These are phyloP conservation scores for Xyliphius kryptos DNA, from an alignment of 2,113 vertebrate species.

Conservation along the genomic window DNA sequence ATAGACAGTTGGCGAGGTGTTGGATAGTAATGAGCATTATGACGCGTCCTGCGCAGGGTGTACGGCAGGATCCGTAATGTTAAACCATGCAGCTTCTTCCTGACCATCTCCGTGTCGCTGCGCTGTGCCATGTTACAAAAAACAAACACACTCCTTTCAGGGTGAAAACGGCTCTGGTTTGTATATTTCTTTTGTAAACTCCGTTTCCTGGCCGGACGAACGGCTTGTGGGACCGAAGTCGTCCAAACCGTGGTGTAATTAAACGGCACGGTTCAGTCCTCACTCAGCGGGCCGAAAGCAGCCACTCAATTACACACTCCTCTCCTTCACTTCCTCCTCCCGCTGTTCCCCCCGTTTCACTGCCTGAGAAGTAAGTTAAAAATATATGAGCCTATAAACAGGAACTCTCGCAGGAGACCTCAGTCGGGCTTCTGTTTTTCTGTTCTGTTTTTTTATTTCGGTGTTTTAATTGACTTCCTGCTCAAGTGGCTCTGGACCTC, in stretches of 20 bases:
- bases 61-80: no score
- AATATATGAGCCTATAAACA: slow-evolving; percentile 62
- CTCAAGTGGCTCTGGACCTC: slow-evolving; percentile 4
- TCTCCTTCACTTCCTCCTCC: slow-evolving; percentile 2
- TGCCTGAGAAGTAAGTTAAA: slow-evolving; percentile 54
- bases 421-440: slow-evolving; percentile 10
- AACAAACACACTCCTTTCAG: no score
- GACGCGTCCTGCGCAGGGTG: no score
- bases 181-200: no score
- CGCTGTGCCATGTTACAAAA: no score
- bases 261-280: slow-evolving; percentile 38
- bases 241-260: slow-evolving; percentile 42
- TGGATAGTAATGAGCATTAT: no score
- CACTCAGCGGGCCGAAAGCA: slow-evolving; percentile 38
- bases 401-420: slow-evolving; percentile 36
- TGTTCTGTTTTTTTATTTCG: slow-evolving; percentile 29
- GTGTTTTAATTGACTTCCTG: slow-evolving; percentile 9
- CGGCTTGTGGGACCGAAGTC: neutral
- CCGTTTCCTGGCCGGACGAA: no score
- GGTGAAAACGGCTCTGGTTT: no score
- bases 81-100: no score
- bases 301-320: slow-evolving; percentile 36
- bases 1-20: no score
- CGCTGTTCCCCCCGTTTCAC: slow-evolving; percentile 35
- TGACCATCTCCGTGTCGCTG: no score